phyloP scores from a whole-genome alignment of 2,113 vertebrate genomes.

The Pithys albifrons region DNA sequence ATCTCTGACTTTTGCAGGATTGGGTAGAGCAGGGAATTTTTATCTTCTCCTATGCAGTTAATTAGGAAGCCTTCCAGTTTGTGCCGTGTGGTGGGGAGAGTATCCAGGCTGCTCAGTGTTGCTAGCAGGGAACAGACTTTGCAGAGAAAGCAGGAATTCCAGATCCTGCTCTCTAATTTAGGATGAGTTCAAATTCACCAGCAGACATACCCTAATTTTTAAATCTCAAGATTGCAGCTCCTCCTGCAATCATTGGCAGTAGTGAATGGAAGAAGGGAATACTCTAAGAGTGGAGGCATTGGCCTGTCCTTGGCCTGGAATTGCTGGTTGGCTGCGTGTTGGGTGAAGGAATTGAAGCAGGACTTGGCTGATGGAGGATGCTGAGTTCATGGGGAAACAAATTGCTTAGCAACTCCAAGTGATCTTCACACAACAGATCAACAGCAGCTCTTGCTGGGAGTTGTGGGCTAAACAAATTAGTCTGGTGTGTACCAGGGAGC shows the following conservation, averaged over 20 bases:
- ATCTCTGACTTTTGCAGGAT: background rate
- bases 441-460: background rate
- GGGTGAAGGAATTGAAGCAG: background rate
- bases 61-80: constrained; percentile 2
- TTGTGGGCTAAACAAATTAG: background rate
- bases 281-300: background rate
- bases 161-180: background rate
- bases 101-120: background rate
- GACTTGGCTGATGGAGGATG: background rate
- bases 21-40: background rate
- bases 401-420: accelerated
- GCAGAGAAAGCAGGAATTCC: background rate
- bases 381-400: background rate
- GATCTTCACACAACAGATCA: background rate
- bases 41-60: constrained; percentile 1
- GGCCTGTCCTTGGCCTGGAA: background rate
- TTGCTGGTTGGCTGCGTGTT: background rate
- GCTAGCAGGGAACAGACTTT: background rate
- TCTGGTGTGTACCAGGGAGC: background rate
- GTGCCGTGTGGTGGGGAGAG: background rate
- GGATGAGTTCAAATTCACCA: background rate
- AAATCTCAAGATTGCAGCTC: background rate
- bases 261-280: background rate
- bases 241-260: background rate
- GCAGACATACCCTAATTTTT: background rate